Percentiles rank a stretch among this genome's conserved stretches.
These are phyloP conservation scores for Neolamprologus fasciatus DNA, from an alignment of 2,113 vertebrate genomes.

Conservation along the genomic window DNA sequence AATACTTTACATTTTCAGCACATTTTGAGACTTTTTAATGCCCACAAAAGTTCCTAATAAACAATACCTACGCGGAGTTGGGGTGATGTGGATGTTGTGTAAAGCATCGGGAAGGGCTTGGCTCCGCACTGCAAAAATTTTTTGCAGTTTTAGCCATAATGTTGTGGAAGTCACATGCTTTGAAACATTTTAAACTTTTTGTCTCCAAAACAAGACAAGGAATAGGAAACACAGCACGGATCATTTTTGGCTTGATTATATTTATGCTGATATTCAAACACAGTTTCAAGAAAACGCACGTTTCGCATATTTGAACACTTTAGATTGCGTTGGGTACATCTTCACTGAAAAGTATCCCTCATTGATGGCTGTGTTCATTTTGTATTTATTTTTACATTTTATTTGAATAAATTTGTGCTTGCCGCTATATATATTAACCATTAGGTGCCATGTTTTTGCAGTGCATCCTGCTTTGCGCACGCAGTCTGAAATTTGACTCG, in stretches of 20 bases:
- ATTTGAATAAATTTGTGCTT: background rate
- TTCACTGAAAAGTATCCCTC: background rate
- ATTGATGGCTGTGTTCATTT: background rate
- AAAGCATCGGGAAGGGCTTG: background rate
- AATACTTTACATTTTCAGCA: background rate
- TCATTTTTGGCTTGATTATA: background rate
- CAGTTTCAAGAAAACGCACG: background rate
- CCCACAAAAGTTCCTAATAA: background rate
- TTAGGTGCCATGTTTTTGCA: background rate
- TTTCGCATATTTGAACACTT: background rate
- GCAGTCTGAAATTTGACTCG: conserved; percentile 32
- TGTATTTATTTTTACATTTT: background rate
- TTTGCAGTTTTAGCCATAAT: background rate
- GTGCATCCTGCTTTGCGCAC: conserved; percentile 16
- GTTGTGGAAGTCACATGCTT: background rate
- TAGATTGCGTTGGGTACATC: background rate
- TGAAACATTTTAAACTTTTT: background rate
- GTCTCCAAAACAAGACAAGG: background rate
- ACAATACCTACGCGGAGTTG: background rate
- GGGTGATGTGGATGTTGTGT: background rate
- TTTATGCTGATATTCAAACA: background rate
- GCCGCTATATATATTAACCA: background rate
- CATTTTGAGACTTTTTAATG: background rate
- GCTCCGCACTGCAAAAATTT: conserved; percentile 15
- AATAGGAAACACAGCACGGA: background rate